Evolutionary conservation across 2,113 vertebrate genomes (phyloP), one percentile per base, ranked within the genome.

Genomic region (Indri indri): DNA sequence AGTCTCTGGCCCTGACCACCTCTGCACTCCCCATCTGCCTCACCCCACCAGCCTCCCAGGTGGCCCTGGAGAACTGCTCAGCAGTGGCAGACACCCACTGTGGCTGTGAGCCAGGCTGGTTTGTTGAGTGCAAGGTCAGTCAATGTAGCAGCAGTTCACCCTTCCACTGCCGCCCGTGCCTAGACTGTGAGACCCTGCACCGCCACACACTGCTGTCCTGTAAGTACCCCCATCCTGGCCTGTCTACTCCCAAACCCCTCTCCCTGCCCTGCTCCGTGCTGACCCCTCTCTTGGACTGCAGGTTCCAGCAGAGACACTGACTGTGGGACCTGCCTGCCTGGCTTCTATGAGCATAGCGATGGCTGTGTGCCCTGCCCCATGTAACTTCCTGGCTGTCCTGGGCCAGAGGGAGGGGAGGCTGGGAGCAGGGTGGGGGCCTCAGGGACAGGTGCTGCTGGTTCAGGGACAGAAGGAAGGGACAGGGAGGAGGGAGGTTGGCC

Each of bases 261-360:
- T 45, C 65, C 42, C 14, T 0, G 6, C 6, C n/a, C 42, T 66
- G 70, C 34, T 27, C 32, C 14, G 1, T 37, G 70, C 50, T 86
- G 91, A 77, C 52, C 18, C 73, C 40, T 77, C 42, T 94, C 80
- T 61, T 42, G 54, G n/a, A 3, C 52, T 34, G 1, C 86, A 99
- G 99, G 98, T 95, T 98, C 97, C 0, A 45, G 73, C 59, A 1
- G 0, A 0, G 97, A 98, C 12, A 0, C 97, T 0, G 1, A 88
- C 17, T 99, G 99, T 0, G 98, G 98, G 3, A 23, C 3, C 80
- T 99, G 99, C 91, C 81, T 97, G 42, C 97, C 98, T 0, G 84
- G 98, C 81, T 99, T 98, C 98, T 98, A 98, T 1, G 94, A 95
- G 50, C n/a, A 94, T 1, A 96, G 76, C 0, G 6, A 91, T 0